Evolutionary conservation across 2,888 invertebrate species (phyloP), one percentile per base, ranked within the genome.

Genomic region (Lepidocyrtinus sp.): DNA sequence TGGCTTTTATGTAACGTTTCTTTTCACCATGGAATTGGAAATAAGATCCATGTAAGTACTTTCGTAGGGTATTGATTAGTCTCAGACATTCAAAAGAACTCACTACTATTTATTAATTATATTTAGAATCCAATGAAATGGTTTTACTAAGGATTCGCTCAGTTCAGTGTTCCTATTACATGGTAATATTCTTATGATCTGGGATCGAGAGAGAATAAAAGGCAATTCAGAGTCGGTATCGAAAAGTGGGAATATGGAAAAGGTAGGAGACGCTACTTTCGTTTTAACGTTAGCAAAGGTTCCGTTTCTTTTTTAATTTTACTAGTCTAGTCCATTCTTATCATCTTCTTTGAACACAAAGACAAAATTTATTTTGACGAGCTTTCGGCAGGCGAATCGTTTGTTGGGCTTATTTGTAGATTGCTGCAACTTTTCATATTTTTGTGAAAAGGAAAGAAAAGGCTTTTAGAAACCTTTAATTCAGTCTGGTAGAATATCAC

Each of bases 11-110:
- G n/a, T n/a, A n/a, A n/a, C n/a, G n/a, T n/a, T n/a, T n/a, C n/a
- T n/a, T n/a, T n/a, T n/a, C n/a, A n/a, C n/a, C n/a, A n/a, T n/a
- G n/a, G n/a, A 50, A 50, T 50, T 50, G 50, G 17, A 12, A 50
- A 50, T 7, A 2, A 50, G 50, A 12, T 2, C 50, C 15, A 7
- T 12, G 50, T 1, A 36, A 36, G 50, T 7, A 17, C 17, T 50
- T 50, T 17, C 50, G 17, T 50, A 50, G 50, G 50, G 12, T 17
- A 50, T 50, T 50, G 50, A 50, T 50, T 50, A 50, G 50, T 50
- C 50, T 15, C 17, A 15, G 17, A 50, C 12, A 50, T 50, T 50
- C 50, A 50, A 50, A 50, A 50, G 50, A 15, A 50, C 50, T 2
- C n/a, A n/a, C n/a, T 50, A 50, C 17, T 50, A 50, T 50, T 15